phyloP scores from a whole-genome alignment of 2,113 vertebrate species.

The Pipra filicauda region DNA sequence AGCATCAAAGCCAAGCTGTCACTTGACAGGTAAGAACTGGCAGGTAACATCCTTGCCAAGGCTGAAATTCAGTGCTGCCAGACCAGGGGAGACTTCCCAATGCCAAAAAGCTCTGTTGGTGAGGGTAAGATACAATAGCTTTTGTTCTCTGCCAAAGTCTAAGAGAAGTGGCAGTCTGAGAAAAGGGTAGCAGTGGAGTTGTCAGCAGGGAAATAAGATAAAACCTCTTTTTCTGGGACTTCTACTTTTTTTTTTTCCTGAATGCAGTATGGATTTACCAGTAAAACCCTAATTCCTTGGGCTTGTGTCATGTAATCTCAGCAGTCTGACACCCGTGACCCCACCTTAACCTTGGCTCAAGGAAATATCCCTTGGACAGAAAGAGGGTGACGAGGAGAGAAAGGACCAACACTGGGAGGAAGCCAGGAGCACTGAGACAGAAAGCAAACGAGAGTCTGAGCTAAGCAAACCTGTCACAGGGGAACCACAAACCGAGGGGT shows the following conservation, averaged over 20 bases:
- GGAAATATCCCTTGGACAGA: background rate
- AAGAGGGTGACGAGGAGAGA: background rate
- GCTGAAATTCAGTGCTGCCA: background rate
- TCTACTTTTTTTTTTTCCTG: background rate
- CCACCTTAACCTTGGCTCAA: background rate
- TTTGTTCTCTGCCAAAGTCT: background rate
- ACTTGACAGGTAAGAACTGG: conserved; percentile 29
- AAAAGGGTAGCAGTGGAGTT: background rate
- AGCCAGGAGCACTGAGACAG: background rate
- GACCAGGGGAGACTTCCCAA: background rate
- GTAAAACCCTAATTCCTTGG: background rate
- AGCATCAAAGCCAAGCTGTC: background rate
- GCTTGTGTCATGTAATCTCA: background rate
- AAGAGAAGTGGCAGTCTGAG: background rate
- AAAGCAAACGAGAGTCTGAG: background rate
- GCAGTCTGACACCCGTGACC: background rate
- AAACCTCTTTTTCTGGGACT: background rate
- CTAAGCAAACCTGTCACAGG: background rate
- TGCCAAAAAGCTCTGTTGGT: background rate
- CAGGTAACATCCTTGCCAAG: conserved; percentile 19
- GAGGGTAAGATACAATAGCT: background rate
- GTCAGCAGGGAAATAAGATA: background rate
- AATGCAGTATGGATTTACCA: background rate
- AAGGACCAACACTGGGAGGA: background rate
- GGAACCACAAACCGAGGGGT: rapidly evolving